A percentile compares a stretch with the other conserved stretches of the same genome.
These are phyloP conservation scores for Salpingus planirostris DNA, from an alignment of 2,888 invertebrate genomes.

Conservation along the genomic window DNA sequence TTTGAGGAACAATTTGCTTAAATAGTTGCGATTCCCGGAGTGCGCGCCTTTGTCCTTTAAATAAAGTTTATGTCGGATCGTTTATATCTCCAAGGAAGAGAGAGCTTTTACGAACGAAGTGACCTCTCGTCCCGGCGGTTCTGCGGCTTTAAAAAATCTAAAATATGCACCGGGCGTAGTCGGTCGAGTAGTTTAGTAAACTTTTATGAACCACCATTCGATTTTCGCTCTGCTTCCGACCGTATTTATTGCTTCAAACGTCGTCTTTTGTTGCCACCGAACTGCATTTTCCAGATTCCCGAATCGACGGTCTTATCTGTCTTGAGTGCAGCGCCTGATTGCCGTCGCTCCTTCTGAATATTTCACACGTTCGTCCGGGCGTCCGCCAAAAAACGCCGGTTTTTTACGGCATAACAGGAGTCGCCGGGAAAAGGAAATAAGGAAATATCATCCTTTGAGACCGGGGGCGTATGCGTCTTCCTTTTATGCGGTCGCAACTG, in stretches of 20 bases:
- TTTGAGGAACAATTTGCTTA: constrained; percentile 13
- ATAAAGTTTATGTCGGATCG: constrained; percentile 16
- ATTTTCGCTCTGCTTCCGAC: constrained; percentile 13
- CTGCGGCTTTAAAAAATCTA: constrained; percentile 22
- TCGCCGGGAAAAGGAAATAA: no score
- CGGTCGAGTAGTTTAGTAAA: constrained; percentile 20
- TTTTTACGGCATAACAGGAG: no score
- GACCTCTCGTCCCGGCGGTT: constrained; percentile 17
- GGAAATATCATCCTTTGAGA: no score
- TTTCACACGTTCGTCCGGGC: no score
- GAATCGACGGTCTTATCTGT: no score
- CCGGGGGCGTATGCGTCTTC: no score
- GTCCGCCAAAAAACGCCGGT: no score
- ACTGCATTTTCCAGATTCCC: no score
- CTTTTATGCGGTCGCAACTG: no score
- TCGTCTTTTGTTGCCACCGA: constrained; percentile 12
- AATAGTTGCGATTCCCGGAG: constrained; percentile 13
- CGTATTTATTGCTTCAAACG: constrained; percentile 8
- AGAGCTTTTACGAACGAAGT: constrained; percentile 19
- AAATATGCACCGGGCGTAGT: constrained; percentile 23
- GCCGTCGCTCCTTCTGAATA: no score
- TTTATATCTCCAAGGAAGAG: constrained; percentile 19
- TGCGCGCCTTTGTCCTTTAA: constrained; percentile 15
- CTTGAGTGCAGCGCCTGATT: no score
- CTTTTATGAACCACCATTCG: constrained; percentile 23